Conservation (phyloP, 2,797 vertebrate genomes). For the Dendrocincla tyrannina region DNA sequence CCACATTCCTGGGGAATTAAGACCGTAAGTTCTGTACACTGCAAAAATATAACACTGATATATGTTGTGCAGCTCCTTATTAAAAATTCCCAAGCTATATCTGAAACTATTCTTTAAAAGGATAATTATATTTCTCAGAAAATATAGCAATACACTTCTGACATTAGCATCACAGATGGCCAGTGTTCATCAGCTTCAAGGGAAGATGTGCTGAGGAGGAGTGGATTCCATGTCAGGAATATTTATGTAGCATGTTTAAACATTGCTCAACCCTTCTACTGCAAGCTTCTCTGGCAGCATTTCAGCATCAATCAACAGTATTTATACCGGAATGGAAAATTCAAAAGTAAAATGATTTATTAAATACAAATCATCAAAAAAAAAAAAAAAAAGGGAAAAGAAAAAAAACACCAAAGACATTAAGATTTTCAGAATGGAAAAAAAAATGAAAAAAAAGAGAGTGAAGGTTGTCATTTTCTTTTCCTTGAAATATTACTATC, state of each 20-base stretch:
- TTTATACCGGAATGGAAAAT: background rate
- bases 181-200: background rate
- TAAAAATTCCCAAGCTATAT: background rate
- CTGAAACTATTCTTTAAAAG: background rate
- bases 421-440: background rate
- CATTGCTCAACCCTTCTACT: background rate
- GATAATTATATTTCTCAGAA: background rate
- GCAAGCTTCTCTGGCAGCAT: background rate
- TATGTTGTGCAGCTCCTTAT: background rate
- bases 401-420: background rate
- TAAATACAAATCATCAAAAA: background rate
- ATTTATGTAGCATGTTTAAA: background rate
- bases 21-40: background rate
- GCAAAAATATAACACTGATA: background rate
- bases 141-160: background rate
- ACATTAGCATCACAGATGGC: background rate
- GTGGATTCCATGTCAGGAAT: background rate
- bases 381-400: background rate
- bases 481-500: background rate
- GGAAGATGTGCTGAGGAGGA: background rate
- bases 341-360: background rate
- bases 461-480: background rate
- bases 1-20: background rate
- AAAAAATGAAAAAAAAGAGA: background rate
- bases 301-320: constrained; percentile 4